Conservation (phyloP, 1,140 invertebrate species). For the Trichoplusia ni region DNA sequence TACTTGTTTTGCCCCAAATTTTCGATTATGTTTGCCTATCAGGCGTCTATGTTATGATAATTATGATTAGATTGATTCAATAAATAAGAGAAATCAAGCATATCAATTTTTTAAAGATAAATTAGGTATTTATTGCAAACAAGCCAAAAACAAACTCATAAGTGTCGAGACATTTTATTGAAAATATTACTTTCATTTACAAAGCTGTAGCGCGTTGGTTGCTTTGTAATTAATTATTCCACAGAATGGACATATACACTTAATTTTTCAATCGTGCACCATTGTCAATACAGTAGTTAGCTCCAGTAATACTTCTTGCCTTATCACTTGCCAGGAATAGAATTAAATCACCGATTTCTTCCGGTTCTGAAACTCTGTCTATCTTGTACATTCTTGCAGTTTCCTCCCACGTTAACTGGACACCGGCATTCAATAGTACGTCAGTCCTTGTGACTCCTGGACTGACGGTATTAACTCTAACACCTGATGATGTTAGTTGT, state of each 20-base stretch:
- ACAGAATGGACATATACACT: too few relatives aligned
- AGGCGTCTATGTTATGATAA: too few relatives aligned
- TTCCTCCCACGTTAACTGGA: background rate
- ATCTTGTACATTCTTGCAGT: background rate
- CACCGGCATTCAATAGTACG: background rate
- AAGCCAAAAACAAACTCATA: too few relatives aligned
- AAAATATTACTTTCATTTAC: background rate
- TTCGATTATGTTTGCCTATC: too few relatives aligned
- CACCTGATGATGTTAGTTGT: background rate
- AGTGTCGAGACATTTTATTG: too few relatives aligned
- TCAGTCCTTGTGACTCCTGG: slow-evolving; percentile 17
- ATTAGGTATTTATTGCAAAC: too few relatives aligned
- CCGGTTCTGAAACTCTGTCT: background rate
- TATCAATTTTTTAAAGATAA: too few relatives aligned
- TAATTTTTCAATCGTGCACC: background rate
- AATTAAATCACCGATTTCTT: slow-evolving; percentile 33
- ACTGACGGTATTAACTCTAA: slow-evolving; percentile 21
- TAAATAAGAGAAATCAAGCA: too few relatives aligned
- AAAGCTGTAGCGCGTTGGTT: background rate
- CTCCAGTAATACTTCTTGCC: slow-evolving; percentile 29
- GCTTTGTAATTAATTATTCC: slow-evolving; percentile 26
- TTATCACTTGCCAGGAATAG: slow-evolving; percentile 33
- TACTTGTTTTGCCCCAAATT: too few relatives aligned
- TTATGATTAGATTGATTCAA: too few relatives aligned
- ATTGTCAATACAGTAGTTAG: slow-evolving; percentile 30